phyloP scores from a whole-genome alignment of 1,140 invertebrate genomes.

The Apis florea region DNA sequence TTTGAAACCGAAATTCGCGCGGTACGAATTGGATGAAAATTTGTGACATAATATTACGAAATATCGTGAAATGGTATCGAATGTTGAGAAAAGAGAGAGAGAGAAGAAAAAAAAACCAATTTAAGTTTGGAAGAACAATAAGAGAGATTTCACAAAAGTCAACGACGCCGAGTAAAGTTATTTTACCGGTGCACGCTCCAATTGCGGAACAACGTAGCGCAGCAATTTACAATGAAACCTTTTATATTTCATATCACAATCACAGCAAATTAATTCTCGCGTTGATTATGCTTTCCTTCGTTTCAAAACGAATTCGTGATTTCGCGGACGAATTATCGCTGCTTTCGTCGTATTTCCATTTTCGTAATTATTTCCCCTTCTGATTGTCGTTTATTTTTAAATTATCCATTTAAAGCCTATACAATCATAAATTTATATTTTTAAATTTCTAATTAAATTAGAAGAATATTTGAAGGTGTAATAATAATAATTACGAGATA shows the following conservation, averaged over 20 bases:
- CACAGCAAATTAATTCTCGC: neutral
- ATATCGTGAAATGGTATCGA: too few species aligned
- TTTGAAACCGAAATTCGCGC: too few species aligned
- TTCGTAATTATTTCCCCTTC: neutral
- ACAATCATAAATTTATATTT: too few species aligned
- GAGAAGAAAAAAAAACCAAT: neutral
- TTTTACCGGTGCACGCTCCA: neutral
- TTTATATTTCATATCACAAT: neutral
- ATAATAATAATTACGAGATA: too few species aligned
- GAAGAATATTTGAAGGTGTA: neutral
- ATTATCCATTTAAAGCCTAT: neutral
- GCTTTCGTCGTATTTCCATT: neutral
- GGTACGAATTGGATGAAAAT: too few species aligned
- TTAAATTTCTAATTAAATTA: too few species aligned
- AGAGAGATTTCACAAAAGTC: neutral
- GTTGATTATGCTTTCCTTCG: neutral
- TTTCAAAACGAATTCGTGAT: neutral
- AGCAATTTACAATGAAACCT: slow-evolving; percentile 16
- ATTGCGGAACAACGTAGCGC: neutral
- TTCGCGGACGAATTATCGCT: too few species aligned
- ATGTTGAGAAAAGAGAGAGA: too few species aligned
- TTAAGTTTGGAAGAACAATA: too few species aligned
- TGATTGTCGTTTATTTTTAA: neutral
- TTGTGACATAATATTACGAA: too few species aligned
- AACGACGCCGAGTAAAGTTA: neutral